A percentile compares a stretch with the other conserved stretches of the same genome.
Evolutionary conservation across 2,888 invertebrate species (phyloP).

Genomic region (Philaethria dido): DNA sequence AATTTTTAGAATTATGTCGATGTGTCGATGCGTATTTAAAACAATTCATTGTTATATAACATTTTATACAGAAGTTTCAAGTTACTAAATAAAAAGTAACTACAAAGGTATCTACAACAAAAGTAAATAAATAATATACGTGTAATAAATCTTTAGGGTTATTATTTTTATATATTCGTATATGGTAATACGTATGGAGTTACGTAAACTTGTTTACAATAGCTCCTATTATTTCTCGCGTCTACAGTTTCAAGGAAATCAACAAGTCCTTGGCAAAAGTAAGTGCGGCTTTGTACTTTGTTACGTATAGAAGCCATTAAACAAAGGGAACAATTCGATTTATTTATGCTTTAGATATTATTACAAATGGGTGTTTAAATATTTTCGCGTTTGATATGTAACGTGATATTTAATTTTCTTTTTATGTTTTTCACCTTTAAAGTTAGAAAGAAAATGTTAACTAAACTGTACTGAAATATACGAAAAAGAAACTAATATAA

Average conservation of each 20-base stretch:
- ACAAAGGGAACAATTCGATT: conserved; percentile 25
- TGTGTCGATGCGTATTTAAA: not conserved
- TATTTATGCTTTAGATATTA: conserved; percentile 46
- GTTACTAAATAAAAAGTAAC: not conserved
- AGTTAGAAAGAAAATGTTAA: not conserved
- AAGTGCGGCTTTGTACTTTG: conserved; percentile 23
- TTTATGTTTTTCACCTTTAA: not conserved
- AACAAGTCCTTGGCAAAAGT: conserved; percentile 26
- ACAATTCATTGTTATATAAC: not conserved
- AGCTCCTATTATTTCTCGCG: conserved; percentile 9
- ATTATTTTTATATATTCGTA: not conserved
- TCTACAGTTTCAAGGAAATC: conserved; percentile 17
- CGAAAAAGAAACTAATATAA: not conserved
- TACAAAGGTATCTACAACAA: not conserved
- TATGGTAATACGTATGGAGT: conserved; percentile 1
- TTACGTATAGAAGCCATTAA: conserved; percentile 28
- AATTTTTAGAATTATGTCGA: not conserved
- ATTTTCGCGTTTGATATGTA: conserved; percentile 43
- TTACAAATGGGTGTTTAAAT: conserved; percentile 59
- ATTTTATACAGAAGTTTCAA: not conserved
- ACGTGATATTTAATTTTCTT: not conserved
- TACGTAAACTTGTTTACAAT: conserved; percentile 14
- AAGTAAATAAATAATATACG: not conserved
- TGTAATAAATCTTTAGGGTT: not conserved
- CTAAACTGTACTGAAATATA: not conserved